Evolutionary conservation across 37 sponge, comb jelly and placozoan species (phyloP), one percentile per base, ranked within the genome.

Genomic region (Lycopodina hypogea): DNA sequence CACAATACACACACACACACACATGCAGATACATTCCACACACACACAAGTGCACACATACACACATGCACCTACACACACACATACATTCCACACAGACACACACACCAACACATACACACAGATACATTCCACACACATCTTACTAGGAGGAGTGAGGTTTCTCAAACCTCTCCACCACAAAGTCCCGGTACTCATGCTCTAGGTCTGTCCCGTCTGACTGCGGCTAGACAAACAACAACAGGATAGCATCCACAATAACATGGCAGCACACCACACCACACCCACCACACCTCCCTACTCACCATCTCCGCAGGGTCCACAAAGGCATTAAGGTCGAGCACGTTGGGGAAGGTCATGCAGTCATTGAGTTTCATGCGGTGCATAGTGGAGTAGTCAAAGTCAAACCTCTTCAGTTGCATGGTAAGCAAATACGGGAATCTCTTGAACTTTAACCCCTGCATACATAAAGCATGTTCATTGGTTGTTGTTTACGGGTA

Each of bases 301-400:
- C 35, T 29, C 35, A 65, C 66, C 35, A 65, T 19, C 34, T 65
- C 66, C 34, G 35, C 26, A 34, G 66, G 35, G 15, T 76, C 83
- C 56, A 90, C 33, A 63, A 94, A 94, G 14, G 18, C 24, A 52
- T 94, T 94, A 2, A 94, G 76, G 78, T 94, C 75, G 29, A 94
- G 75, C 9, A 85, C 64, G 24, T 52, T 82, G n/a, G 95, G 95
- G 66, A 94, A 94, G 11, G 89, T 88, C 91, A 94, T 94, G 60
- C 90, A 83, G 78, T 96, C 97, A 52, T 96, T 96, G 45, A 96
- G 82, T 63, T 96, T 96, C 30, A 96, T 93, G 39, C 97, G 71
- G 24, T 92, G 86, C 82, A 96, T 79, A 21, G 97, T 94, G 37
- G 83, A 29, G 55, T 93, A 93, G 68, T 96, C 97, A 80, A 96